A percentile compares a stretch with the other conserved stretches of the same genome.
These are phyloP conservation scores for Drosophila koepferae DNA, from an alignment of 2,888 invertebrate genomes.

Conservation along the genomic window DNA sequence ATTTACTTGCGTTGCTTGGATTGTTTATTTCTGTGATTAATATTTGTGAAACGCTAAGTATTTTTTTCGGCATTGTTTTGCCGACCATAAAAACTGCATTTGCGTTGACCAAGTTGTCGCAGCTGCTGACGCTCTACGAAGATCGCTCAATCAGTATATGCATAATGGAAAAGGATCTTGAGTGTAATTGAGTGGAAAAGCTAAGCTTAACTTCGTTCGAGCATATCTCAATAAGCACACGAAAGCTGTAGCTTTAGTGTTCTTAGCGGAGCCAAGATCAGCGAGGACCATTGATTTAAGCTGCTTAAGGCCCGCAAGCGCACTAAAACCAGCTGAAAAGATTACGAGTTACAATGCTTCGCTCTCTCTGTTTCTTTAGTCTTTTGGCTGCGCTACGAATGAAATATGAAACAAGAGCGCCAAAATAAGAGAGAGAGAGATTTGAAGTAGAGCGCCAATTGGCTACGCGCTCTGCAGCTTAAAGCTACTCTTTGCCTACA, in stretches of 20 bases:
- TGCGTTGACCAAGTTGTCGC: constrained; percentile 32
- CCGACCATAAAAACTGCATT: constrained; percentile 3
- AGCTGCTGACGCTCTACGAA: constrained; percentile 36
- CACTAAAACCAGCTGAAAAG: constrained; percentile 4
- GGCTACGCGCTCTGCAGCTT: constrained; percentile 24
- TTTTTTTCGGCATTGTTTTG: constrained; percentile 9
- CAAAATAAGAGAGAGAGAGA: constrained; percentile 49
- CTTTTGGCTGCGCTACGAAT: constrained; percentile 44
- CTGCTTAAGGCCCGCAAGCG: constrained; percentile 29
- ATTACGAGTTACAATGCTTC: neutral
- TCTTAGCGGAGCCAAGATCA: neutral
- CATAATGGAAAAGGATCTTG: constrained; percentile 18
- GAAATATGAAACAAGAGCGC: constrained; percentile 49
- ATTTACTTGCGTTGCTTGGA: constrained; percentile 52
- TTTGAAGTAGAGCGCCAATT: constrained; percentile 40
- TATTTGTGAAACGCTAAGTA: constrained; percentile 19
- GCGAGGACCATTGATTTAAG: constrained; percentile 19
- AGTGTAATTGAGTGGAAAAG: constrained; percentile 25
- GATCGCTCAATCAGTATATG: constrained; percentile 29
- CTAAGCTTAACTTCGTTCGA: constrained; percentile 7
- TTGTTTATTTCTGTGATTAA: constrained; percentile 65
- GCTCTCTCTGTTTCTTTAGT: constrained; percentile 1
- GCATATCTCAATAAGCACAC: constrained; percentile 1
- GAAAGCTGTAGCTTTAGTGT: constrained; percentile 1
- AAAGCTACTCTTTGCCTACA: constrained; percentile 58